These are phyloP conservation scores for Tetranychus cinnabarinus DNA, from an alignment of 1,140 invertebrate genomes.

Conservation along the genomic window DNA sequence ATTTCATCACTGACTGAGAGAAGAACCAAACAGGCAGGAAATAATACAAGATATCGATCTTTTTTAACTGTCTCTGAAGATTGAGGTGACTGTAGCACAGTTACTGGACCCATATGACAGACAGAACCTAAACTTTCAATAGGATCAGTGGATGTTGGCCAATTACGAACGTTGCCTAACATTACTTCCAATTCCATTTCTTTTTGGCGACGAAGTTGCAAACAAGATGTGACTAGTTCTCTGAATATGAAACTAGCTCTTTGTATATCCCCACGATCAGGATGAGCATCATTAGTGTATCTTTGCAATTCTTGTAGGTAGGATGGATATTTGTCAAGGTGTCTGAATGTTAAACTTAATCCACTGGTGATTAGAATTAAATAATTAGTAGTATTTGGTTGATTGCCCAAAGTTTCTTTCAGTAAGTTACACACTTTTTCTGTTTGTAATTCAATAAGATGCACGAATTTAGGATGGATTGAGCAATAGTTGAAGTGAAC, in stretches of 20 bases:
- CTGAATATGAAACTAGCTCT: slow-evolving; percentile 76
- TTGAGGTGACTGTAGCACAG: slow-evolving; percentile 39
- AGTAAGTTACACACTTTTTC: slow-evolving; percentile 5
- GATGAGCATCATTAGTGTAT: slow-evolving; percentile 77
- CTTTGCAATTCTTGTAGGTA: slow-evolving; percentile 73
- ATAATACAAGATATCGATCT: slow-evolving; percentile 76
- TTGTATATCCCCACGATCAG: slow-evolving; percentile 85
- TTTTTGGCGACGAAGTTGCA: slow-evolving; percentile 64
- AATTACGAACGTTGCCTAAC: slow-evolving; percentile 63
- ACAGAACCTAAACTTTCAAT: slow-evolving; percentile 26
- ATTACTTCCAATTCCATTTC: slow-evolving; percentile 86
- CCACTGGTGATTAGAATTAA: slow-evolving; percentile 60
- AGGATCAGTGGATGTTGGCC: slow-evolving; percentile 26
- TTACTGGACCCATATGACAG: slow-evolving; percentile 32
- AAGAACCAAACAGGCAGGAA: slow-evolving; percentile 62
- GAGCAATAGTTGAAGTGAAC: slow-evolving; percentile 68
- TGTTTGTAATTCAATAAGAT: slow-evolving; percentile 65
- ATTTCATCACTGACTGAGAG: slow-evolving; percentile 67
- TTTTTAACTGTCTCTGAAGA: slow-evolving; percentile 35
- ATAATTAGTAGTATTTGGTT: slow-evolving; percentile 45
- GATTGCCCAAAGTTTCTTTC: slow-evolving; percentile 21
- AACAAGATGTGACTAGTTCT: slow-evolving; percentile 71
- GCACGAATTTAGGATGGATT: slow-evolving; percentile 73
- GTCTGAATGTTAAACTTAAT: slow-evolving; percentile 75
- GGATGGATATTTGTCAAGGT: slow-evolving; percentile 72